Evolutionary conservation across 2,113 vertebrate species (phyloP), one percentile per base, ranked within the genome.

Genomic region (Sprattus sprattus): DNA sequence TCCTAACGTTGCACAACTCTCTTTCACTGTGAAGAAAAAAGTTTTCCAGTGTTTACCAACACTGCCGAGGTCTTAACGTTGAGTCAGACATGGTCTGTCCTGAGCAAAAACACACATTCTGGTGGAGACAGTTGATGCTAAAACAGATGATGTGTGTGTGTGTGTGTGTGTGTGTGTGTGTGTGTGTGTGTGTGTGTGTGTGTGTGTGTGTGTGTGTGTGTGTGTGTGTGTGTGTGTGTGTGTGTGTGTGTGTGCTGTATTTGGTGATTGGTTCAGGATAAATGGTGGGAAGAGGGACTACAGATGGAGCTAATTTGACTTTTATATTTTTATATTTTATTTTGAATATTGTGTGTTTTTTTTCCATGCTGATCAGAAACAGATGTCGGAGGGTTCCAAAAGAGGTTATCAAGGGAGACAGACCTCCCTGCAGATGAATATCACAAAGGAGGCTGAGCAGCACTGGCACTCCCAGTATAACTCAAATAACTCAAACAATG

Each of bases 351-450:
- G 83, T 85, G 87, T 87, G 75, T 81, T 57, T 78, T 22, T 67
- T 80, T 32, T 16, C 45, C 54, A 22, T 11, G 28, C 49, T 45
- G 81, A 91, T 88, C 57, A 86, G 85, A 89, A 87, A 83, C 89
- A 90, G 84, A 91, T 89, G 91, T 85, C 71, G 45, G 28, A 78
- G 49, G 87, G 78, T 83, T 88, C 82, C 64, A 67, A 80, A 75
- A 54, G 85, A 87, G 89, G 84, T 90, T 87, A 90, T 88, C 85
- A 83, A 54, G 87, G 39, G 83, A 85, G 84, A 84, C 86, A 54
- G 81, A 81, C 25, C 81, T 46, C 46, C 54, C 75, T 11, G 18
- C 50, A 81, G 85, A 86, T 64, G 28, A 47, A 54, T 82, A 86
- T 86, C 85, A 49, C 46, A 60, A 7, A n/a, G 54, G 45, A 20